phyloP scores from a whole-genome alignment of 2,113 vertebrate species.

The Catharus minimus region DNA sequence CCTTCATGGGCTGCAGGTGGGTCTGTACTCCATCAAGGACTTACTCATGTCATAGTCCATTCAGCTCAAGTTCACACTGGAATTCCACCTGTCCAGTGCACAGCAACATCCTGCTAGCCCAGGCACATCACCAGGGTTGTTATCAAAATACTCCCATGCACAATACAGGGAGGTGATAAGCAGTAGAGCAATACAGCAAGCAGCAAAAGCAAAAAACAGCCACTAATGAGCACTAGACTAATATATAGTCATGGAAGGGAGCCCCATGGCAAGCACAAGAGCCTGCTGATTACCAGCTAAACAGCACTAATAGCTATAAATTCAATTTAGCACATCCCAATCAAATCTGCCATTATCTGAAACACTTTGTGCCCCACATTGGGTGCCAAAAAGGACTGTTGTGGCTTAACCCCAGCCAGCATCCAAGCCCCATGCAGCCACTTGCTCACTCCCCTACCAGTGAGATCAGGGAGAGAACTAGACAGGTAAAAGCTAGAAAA shows the following conservation, averaged over 20 bases:
- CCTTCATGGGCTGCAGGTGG: background rate
- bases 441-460: background rate
- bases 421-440: rapidly evolving
- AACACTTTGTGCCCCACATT: background rate
- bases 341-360: background rate
- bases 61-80: background rate
- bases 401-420: background rate
- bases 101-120: background rate
- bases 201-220: background rate
- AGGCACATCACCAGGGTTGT: background rate
- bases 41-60: background rate
- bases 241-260: background rate
- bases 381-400: background rate
- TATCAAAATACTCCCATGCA: background rate
- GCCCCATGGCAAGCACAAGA: background rate
- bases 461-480: background rate
- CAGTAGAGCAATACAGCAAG: background rate
- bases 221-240: background rate
- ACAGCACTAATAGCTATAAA: background rate
- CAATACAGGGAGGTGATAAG: background rate
- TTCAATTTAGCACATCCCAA: background rate
- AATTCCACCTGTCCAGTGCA: background rate
- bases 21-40: background rate
- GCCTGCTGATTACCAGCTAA: background rate
- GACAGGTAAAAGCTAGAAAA: background rate